These are phyloP conservation scores for Caenorhabditis virilis DNA, from an alignment of 2,888 invertebrate species.

Conservation along the genomic window DNA sequence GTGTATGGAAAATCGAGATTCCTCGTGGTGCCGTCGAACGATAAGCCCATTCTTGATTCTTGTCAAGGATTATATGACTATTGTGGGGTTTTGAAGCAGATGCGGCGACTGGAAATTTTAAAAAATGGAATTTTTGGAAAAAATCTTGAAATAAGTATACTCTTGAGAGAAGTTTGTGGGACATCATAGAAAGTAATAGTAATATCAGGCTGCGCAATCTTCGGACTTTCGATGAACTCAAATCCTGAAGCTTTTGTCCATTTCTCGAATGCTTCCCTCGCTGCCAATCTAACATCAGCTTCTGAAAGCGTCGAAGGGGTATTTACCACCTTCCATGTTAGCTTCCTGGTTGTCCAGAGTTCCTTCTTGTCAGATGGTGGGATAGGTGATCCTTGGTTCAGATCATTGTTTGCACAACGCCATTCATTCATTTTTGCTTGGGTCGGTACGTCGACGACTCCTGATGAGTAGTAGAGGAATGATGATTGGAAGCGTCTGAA, in stretches of 20 bases:
- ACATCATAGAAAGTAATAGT: slow-evolving; percentile 49
- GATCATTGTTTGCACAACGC: slow-evolving; percentile 44
- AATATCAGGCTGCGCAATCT: slow-evolving; percentile 43
- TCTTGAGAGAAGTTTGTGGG: slow-evolving; percentile 40
- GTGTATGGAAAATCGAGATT: slow-evolving; percentile 42
- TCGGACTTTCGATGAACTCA: slow-evolving; percentile 29
- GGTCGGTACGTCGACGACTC: slow-evolving; percentile 41
- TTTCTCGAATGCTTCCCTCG: slow-evolving; percentile 44
- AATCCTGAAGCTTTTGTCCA: slow-evolving; percentile 39
- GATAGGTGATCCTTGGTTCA: slow-evolving; percentile 27
- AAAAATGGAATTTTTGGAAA: not conserved
- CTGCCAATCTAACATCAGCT: slow-evolving; percentile 34
- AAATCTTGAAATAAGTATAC: slow-evolving; percentile 14
- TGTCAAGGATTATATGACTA: slow-evolving; percentile 41
- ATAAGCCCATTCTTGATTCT: slow-evolving; percentile 42
- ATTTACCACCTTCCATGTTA: slow-evolving; percentile 43
- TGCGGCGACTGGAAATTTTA: slow-evolving; percentile 19
- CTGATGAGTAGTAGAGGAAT: slow-evolving; percentile 45
- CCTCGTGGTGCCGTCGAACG: slow-evolving; percentile 15
- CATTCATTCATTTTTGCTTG: slow-evolving; percentile 47
- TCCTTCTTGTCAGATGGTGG: slow-evolving; percentile 26
- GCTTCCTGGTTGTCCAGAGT: slow-evolving; percentile 47
- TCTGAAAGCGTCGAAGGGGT: slow-evolving; percentile 32
- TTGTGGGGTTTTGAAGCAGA: slow-evolving; percentile 30
- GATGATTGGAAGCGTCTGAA: slow-evolving; percentile 43